Conservation (phyloP, 2,113 vertebrate genomes). For the Passer montanus region DNA sequence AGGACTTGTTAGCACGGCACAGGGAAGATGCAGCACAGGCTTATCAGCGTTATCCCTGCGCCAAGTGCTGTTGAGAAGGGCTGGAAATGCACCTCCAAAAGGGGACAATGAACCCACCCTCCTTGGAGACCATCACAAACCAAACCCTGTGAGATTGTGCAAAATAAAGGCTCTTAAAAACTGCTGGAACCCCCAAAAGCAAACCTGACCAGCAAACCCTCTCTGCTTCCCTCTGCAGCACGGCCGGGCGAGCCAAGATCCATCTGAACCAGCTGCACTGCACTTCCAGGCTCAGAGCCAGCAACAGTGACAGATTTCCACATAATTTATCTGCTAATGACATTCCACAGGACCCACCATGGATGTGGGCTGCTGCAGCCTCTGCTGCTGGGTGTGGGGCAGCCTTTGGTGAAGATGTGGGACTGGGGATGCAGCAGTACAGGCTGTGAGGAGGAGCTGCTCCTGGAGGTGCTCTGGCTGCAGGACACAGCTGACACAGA, state of each 20-base stretch:
- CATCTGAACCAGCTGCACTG: not conserved
- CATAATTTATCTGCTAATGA: not conserved
- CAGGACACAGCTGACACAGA: not conserved
- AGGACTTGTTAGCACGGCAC: fast-evolving
- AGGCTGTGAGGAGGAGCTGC: not conserved
- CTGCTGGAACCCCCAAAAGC: not conserved
- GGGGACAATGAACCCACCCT: not conserved
- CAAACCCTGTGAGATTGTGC: fast-evolving
- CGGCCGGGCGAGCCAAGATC: fast-evolving
- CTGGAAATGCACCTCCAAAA: not conserved
- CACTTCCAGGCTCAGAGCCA: not conserved
- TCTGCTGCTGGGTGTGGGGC: not conserved
- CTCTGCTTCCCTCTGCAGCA: not conserved
- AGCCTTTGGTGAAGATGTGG: not conserved
- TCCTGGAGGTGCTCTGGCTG: not conserved
- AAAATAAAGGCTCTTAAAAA: not conserved
- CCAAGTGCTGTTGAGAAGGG: not conserved
- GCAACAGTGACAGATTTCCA: not conserved
- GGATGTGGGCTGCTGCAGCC: not conserved
- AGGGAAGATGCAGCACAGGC: not conserved
- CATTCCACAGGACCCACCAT: not conserved
- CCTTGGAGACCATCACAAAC: not conserved
- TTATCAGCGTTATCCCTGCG: not conserved
- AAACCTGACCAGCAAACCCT: fast-evolving
- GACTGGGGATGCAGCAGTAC: not conserved